A percentile compares a stretch with the other conserved stretches of the same genome.
These are phyloP conservation scores for Phortica okadai DNA, from an alignment of 2,888 invertebrate genomes.

Conservation along the genomic window DNA sequence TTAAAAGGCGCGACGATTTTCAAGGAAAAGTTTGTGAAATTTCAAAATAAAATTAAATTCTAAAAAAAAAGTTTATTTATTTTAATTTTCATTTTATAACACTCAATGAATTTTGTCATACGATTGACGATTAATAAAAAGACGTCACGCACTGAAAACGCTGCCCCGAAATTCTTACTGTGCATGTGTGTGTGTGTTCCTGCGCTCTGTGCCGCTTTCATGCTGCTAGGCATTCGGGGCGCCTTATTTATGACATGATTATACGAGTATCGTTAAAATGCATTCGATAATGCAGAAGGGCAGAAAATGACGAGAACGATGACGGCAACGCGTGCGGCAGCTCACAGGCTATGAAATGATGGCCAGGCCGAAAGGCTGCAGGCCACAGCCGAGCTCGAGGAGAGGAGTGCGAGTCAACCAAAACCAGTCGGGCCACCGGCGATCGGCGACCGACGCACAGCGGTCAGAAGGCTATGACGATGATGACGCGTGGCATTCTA, in stretches of 20 bases:
- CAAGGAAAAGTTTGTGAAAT: not conserved
- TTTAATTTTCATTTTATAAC: not conserved
- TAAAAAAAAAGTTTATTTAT: not conserved
- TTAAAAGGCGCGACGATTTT: not conserved
- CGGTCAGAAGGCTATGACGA: not conserved
- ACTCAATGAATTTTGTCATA: too few species aligned
- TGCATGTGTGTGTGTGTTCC: too few species aligned
- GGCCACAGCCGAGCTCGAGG: conserved; percentile 23
- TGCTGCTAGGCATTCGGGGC: conserved; percentile 24
- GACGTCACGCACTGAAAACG: too few species aligned
- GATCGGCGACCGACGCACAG: not conserved
- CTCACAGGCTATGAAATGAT: not conserved
- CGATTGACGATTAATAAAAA: too few species aligned
- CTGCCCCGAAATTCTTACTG: too few species aligned
- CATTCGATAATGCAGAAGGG: conserved; percentile 5
- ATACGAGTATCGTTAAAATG: conserved; percentile 24
- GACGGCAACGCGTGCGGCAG: conserved; percentile 2
- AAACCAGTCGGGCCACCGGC: too few species aligned
- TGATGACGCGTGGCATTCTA: not conserved
- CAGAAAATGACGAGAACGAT: not conserved
- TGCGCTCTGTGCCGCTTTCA: not conserved
- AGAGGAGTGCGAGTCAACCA: not conserved
- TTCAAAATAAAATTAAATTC: not conserved
- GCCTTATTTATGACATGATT: conserved; percentile 50
- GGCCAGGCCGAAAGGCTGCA: conserved; percentile 47